Evolutionary conservation across 2,888 invertebrate genomes (phyloP), one percentile per base, ranked within the genome.

Genomic region (Cenopis cana): DNA sequence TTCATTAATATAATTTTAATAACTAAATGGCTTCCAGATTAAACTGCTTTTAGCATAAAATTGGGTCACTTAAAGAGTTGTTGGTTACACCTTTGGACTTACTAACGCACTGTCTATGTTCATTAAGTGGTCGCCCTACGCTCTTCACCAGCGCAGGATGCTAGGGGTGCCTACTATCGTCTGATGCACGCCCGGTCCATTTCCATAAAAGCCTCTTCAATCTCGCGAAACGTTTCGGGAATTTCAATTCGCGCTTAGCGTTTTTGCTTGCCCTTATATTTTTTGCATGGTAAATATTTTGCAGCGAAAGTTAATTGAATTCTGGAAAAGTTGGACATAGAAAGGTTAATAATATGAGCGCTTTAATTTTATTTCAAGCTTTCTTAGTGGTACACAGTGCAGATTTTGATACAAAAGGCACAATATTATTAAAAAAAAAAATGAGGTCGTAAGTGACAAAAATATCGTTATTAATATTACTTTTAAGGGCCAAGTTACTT

Each of bases 171-270:
- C 59, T 68, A 69, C 89, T 89, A 91, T 89, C 89, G 86, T 80
- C 83, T 81, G 86, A 85, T 87, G 90, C 89, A 89, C 90, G 87
- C 88, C 81, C 83, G 83, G 88, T 88, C 90, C 88, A 92, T 93
- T 93, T 91, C 91, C 92, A 93, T 93, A 93, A 93, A 93, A 93
- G 92, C 91, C 92, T 92, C 92, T 91, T 93, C 91, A 92, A 91
- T 92, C 91, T 91, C 89, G 85, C 87, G 88, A 89, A 92, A 90
- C 91, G 91, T 84, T 91, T 83, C 84, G 88, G 87, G 93, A 93
- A 93, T 93, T 91, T 91, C 89, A 93, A 93, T 92, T 91, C 89
- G 78, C 87, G 89, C 89, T 91, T 89, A 88, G 84, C 83, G 83
- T 86, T 89, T 89, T 87, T 87, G 74, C 79, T 72, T 70, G 79